Evolutionary conservation across 2,888 invertebrate genomes (phyloP).

Genomic region (Drosophila trichaetosa): DNA sequence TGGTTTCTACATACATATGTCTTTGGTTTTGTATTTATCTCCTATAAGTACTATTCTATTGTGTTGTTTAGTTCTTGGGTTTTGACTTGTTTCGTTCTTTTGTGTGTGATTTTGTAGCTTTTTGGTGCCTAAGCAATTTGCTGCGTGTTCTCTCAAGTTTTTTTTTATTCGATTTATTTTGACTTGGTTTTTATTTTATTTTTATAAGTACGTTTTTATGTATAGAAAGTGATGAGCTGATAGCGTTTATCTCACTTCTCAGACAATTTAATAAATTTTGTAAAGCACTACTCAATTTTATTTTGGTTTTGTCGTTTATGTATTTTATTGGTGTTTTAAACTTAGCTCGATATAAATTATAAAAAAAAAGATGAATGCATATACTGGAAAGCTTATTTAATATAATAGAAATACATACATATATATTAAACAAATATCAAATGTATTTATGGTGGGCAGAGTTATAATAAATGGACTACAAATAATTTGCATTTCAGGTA

Average conservation of each 20-base stretch:
- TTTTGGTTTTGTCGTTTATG: not conserved
- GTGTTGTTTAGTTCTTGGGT: conserved; percentile 55
- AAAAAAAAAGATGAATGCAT: conserved; percentile 12
- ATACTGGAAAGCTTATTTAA: conserved; percentile 13
- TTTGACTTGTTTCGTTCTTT: conserved; percentile 56
- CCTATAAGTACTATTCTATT: conserved; percentile 57
- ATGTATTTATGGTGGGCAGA: conserved; percentile 55
- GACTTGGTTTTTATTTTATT: conserved; percentile 27
- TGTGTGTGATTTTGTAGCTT: conserved; percentile 75
- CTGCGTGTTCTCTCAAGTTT: conserved; percentile 70
- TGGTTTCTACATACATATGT: conserved; percentile 44
- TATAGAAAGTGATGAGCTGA: conserved; percentile 46
- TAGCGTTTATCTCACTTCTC: conserved; percentile 32
- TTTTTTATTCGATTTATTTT: conserved; percentile 37
- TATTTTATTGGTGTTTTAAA: conserved; percentile 29
- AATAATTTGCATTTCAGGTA: conserved; percentile 41
- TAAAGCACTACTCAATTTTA: conserved; percentile 9
- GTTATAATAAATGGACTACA: conserved; percentile 41
- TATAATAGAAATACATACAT: conserved; percentile 44
- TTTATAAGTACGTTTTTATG: conserved; percentile 32
- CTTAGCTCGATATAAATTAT: conserved; percentile 8
- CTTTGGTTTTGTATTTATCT: conserved; percentile 26
- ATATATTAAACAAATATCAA: conserved; percentile 46
- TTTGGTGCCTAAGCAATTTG: conserved; percentile 79
- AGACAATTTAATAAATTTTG: conserved; percentile 24